These are phyloP conservation scores for Collichthys lucidus DNA, from an alignment of 2,113 vertebrate genomes.

Conservation along the genomic window DNA sequence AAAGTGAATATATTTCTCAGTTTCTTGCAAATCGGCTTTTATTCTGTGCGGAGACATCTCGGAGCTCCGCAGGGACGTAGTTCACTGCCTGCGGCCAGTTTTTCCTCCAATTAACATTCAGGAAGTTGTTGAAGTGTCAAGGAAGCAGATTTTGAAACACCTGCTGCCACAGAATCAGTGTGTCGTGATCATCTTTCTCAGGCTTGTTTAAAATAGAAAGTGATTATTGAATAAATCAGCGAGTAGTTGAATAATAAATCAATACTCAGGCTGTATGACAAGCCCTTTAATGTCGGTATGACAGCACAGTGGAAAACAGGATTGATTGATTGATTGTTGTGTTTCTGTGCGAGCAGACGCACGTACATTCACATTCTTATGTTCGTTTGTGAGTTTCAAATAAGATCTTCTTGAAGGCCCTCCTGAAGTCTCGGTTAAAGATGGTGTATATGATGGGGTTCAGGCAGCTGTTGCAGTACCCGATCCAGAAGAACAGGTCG, in stretches of 20 bases:
- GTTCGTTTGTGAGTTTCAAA: constrained; percentile 67
- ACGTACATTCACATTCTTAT: constrained; percentile 38
- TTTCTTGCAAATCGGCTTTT: background rate
- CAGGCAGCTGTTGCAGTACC: constrained; percentile 85
- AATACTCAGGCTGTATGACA: constrained; percentile 50
- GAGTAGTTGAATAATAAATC: constrained; percentile 59
- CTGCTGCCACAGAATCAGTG: background rate
- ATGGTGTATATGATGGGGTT: constrained; percentile 86
- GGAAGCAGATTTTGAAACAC: background rate
- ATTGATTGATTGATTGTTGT: background rate
- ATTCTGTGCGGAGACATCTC: constrained; percentile 3
- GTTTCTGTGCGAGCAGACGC: background rate
- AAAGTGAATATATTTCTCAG: constrained; percentile 15
- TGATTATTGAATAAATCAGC: constrained; percentile 25
- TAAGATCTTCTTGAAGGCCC: constrained; percentile 87
- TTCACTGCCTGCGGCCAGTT: constrained; percentile 27
- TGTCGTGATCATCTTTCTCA: constrained; percentile 1
- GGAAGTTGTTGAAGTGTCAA: constrained; percentile 8
- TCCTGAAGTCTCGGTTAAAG: constrained; percentile 89
- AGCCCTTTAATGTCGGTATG: constrained; percentile 77
- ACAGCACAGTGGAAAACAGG: constrained; percentile 69
- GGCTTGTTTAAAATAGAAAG: constrained; percentile 3
- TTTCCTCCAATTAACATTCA: constrained; percentile 52
- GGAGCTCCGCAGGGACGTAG: background rate
- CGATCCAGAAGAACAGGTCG: constrained; percentile 93